Percentiles rank a stretch among this genome's conserved stretches.
phyloP scores from a whole-genome alignment of 2,888 invertebrate species.

The Eristalis arbustorum region DNA sequence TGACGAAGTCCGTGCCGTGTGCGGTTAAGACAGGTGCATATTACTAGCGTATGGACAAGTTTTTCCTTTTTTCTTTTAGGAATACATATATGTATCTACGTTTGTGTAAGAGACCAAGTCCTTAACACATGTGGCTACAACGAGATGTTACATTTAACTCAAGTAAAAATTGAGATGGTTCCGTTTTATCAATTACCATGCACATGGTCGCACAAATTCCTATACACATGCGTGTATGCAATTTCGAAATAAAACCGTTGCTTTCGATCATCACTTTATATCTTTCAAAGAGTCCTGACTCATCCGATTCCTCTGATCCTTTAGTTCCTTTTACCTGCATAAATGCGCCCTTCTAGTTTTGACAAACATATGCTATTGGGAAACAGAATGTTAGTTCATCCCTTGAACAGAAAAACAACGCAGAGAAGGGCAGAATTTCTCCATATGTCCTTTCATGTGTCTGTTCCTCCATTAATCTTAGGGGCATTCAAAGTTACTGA shows the following conservation, averaged over 20 bases:
- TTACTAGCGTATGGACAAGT: slow-evolving; percentile 42
- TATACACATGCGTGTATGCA: slow-evolving; percentile 50
- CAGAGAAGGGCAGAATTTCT: slow-evolving; percentile 23
- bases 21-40: slow-evolving; percentile 69
- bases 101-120: slow-evolving; percentile 32
- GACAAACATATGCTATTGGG: slow-evolving; percentile 65
- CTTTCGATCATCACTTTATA: slow-evolving; percentile 67
- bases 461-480: background rate
- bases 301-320: slow-evolving; percentile 59
- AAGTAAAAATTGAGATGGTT: slow-evolving; percentile 31
- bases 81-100: background rate
- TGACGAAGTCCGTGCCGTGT: slow-evolving; percentile 64
- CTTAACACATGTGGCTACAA: slow-evolving; percentile 57
- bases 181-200: slow-evolving; percentile 68
- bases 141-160: slow-evolving; percentile 54
- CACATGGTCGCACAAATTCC: slow-evolving; percentile 43
- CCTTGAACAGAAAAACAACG: slow-evolving; percentile 32
- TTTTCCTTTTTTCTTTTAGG: slow-evolving; percentile 16
- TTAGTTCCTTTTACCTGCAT: slow-evolving; percentile 55
- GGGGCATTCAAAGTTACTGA: too few species aligned
- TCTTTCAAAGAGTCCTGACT: slow-evolving; percentile 38
- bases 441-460: slow-evolving; percentile 62
- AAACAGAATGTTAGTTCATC: slow-evolving; percentile 63
- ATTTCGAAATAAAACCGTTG: slow-evolving; percentile 69
- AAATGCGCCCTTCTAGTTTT: slow-evolving; percentile 43